Evolutionary conservation across 2,113 vertebrate species (phyloP).

Genomic region (Spea bombifrons): DNA sequence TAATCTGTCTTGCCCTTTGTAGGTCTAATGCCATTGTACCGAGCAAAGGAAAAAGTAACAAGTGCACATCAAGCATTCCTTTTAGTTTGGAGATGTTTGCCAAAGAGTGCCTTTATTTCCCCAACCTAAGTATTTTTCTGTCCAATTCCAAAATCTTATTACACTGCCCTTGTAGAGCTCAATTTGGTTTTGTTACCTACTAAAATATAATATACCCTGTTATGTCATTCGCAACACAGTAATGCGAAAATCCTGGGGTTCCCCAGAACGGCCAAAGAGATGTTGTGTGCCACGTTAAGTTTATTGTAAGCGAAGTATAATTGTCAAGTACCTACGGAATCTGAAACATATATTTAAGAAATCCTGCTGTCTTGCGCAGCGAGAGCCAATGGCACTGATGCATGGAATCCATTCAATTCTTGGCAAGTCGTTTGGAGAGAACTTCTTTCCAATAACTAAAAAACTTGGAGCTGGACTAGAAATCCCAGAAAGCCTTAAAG

Average conservation of each 20-base stretch:
- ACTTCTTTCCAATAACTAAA: slow-evolving; percentile 46
- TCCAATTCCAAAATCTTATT: slow-evolving; percentile 7
- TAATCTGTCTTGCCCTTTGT: not conserved
- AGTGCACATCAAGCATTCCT: not conserved
- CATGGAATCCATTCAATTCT: slow-evolving; percentile 47
- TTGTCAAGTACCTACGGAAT: slow-evolving; percentile 43
- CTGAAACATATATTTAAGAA: slow-evolving; percentile 44
- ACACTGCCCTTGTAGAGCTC: slow-evolving; percentile 13
- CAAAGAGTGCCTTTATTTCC: slow-evolving; percentile 1
- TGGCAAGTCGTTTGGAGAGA: slow-evolving; percentile 43
- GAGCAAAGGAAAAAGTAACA: not conserved
- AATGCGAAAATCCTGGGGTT: slow-evolving; percentile 48
- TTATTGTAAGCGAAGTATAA: slow-evolving; percentile 35
- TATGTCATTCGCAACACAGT: slow-evolving; percentile 41
- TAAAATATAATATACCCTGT: slow-evolving; percentile 43
- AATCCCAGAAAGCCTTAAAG: slow-evolving; percentile 46
- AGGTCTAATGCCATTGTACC: not conserved
- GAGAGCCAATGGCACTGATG: slow-evolving; percentile 41
- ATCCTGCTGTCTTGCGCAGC: slow-evolving; percentile 39
- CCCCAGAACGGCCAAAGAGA: slow-evolving; percentile 37
- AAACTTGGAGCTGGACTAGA: slow-evolving; percentile 40
- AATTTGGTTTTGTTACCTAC: slow-evolving; percentile 48
- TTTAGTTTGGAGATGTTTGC: not conserved
- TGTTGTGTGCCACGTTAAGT: slow-evolving; percentile 31
- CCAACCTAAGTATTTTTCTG: slow-evolving; percentile 10